Evolutionary conservation across 2,888 invertebrate species (phyloP).

Genomic region (Theretra japonica): DNA sequence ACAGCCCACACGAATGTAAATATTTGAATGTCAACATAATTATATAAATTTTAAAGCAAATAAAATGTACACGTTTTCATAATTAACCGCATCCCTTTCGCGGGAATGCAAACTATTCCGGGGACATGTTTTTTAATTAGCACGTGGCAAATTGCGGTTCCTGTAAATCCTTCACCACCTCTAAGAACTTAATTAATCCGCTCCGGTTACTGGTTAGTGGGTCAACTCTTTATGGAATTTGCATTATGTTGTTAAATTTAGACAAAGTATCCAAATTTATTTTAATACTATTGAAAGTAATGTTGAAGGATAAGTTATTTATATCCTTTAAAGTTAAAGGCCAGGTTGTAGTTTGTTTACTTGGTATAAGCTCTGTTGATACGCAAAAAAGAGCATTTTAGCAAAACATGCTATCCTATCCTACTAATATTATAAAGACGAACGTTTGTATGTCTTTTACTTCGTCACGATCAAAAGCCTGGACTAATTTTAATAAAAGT

Average conservation of each 20-base stretch:
- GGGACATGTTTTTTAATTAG: conserved; percentile 8
- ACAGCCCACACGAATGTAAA: background rate
- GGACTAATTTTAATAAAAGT: too few relatives aligned
- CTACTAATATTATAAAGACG: too few relatives aligned
- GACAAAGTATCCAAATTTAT: background rate
- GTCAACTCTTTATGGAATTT: background rate
- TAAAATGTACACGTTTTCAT: background rate
- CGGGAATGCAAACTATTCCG: background rate
- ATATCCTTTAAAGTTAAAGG: too few relatives aligned
- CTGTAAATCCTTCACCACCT: conserved; percentile 6
- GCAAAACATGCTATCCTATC: too few relatives aligned
- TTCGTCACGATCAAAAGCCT: too few relatives aligned
- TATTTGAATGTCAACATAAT: background rate
- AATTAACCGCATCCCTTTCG: background rate
- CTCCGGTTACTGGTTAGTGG: too few relatives aligned
- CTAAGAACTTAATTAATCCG: background rate
- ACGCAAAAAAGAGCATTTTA: too few relatives aligned
- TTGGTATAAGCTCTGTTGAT: too few relatives aligned
- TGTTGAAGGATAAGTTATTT: background rate
- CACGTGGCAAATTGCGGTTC: conserved; percentile 1
- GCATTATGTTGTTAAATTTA: background rate
- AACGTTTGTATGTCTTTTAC: too few relatives aligned
- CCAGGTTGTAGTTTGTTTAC: too few relatives aligned
- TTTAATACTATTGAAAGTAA: background rate
- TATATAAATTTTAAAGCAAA: background rate